phyloP scores from a whole-genome alignment of 2,888 invertebrate genomes.

The Pseudanteris insignis region DNA sequence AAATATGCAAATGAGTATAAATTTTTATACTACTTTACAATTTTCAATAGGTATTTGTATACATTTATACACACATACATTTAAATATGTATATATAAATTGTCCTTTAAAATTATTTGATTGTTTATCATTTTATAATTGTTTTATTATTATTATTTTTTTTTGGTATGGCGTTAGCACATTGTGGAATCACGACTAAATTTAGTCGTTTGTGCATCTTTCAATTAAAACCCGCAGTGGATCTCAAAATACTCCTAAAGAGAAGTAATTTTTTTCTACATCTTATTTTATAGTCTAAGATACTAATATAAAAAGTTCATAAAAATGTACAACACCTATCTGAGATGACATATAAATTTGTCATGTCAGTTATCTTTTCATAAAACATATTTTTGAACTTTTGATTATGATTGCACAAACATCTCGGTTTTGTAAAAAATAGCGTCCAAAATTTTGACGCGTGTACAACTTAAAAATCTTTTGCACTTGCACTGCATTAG shows the following conservation, averaged over 20 bases:
- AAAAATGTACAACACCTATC: conserved; percentile 8
- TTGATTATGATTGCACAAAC: conserved; percentile 21
- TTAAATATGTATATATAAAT: conserved; percentile 25
- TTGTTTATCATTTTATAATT: too few species aligned
- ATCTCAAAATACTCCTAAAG: conserved; percentile 20
- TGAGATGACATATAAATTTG: conserved; percentile 15
- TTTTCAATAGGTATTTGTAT: conserved; percentile 25
- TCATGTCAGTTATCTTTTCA: not conserved
- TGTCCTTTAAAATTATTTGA: too few species aligned
- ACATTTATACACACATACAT: conserved; percentile 4
- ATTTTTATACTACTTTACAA: conserved; percentile 35
- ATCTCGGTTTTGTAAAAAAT: not conserved
- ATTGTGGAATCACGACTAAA: conserved; percentile 20
- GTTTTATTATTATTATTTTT: too few species aligned
- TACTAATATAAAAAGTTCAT: conserved; percentile 7
- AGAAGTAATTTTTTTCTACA: conserved; percentile 38
- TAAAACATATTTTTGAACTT: not conserved
- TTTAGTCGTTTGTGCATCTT: conserved; percentile 24
- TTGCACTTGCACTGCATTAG: conserved; percentile 20
- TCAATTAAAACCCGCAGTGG: too few species aligned
- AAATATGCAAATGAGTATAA: conserved; percentile 39
- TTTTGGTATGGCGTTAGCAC: conserved; percentile 43
- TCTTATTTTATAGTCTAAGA: conserved; percentile 10
- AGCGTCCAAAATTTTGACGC: too few species aligned
- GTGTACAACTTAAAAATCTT: conserved; percentile 11